Evolutionary conservation across 1,140 invertebrate genomes (phyloP).

Genomic region (Metaphire vulgaris): DNA sequence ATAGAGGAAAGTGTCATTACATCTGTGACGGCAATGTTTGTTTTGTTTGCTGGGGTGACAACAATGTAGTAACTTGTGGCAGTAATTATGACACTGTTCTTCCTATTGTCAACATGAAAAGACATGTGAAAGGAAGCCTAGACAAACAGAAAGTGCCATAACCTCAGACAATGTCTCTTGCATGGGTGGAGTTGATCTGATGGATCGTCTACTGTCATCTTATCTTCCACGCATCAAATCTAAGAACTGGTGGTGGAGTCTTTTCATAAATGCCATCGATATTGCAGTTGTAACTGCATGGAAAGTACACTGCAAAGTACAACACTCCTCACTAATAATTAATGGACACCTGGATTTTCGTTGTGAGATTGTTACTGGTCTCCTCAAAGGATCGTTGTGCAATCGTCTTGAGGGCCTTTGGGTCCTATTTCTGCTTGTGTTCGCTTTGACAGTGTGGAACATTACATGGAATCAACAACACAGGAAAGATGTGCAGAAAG

Average conservation of each 20-base stretch:
- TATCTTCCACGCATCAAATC: background rate
- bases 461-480: background rate
- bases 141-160: too few relatives aligned
- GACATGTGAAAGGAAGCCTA: too few relatives aligned
- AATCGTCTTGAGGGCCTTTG: background rate
- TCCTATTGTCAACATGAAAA: too few relatives aligned
- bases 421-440: background rate
- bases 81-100: too few relatives aligned
- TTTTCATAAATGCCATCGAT: conserved; percentile 4
- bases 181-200: background rate
- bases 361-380: background rate
- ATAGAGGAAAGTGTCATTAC: too few relatives aligned
- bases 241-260: conserved; percentile 6
- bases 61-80: too few relatives aligned
- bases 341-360: background rate
- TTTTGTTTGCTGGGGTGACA: too few relatives aligned
- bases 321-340: too few relatives aligned
- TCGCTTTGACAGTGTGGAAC: background rate
- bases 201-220: background rate
- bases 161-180: background rate
- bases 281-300: background rate
- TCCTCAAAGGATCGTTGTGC: background rate
- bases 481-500: background rate
- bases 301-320: background rate
- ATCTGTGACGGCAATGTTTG: too few relatives aligned